Percentiles rank a stretch among this genome's conserved stretches.
Conservation (phyloP, 2,113 vertebrate species). For the Alligator mississippiensis region DNA sequence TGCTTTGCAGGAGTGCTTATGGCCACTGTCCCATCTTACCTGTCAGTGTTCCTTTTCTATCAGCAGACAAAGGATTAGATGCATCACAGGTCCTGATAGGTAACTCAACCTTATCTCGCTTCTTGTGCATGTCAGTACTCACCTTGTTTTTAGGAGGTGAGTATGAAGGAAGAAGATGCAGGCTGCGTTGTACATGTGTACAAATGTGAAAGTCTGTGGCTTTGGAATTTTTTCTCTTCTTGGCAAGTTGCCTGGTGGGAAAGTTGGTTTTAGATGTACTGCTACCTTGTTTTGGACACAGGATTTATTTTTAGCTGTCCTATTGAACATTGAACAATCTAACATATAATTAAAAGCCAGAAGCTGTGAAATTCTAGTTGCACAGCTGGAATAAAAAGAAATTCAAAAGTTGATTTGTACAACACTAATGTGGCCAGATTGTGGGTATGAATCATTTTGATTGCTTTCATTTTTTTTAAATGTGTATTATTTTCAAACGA, state of each 20-base stretch:
- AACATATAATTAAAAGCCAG: background rate
- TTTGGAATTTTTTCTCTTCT: background rate
- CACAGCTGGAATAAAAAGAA: background rate
- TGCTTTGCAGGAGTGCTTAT: fast-evolving
- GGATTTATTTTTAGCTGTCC: background rate
- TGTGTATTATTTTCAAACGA: background rate
- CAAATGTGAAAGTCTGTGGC: background rate
- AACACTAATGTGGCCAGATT: background rate
- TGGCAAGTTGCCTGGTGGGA: background rate
- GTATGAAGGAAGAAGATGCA: fast-evolving
- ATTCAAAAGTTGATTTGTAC: background rate
- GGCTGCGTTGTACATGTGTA: fast-evolving
- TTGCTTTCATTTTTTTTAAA: background rate
- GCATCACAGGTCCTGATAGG: fast-evolving
- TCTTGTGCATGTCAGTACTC: fast-evolving
- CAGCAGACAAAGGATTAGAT: fast-evolving
- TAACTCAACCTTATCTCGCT: fast-evolving
- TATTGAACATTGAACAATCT: background rate
- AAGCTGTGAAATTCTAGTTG: background rate
- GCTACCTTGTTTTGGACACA: background rate
- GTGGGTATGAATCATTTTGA: fast-evolving
- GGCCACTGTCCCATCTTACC: fast-evolving
- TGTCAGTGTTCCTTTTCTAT: fast-evolving
- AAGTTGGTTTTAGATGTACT: background rate
- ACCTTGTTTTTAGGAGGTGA: fast-evolving